phyloP scores from a whole-genome alignment of 2,113 vertebrate genomes.

The Podarcis raffonei region DNA sequence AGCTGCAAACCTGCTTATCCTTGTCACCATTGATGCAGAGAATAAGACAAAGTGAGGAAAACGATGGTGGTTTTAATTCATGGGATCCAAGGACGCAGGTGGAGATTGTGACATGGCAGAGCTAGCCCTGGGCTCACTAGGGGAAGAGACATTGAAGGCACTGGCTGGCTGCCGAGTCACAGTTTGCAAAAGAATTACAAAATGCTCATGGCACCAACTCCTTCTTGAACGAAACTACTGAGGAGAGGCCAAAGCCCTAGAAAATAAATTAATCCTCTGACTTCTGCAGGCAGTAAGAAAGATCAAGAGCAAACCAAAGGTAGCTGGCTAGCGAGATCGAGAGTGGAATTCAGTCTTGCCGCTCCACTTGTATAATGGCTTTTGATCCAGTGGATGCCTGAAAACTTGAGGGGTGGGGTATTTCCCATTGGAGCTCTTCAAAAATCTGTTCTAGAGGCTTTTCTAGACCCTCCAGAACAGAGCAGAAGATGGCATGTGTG shows the following conservation, averaged over 20 bases:
- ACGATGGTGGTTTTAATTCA: not conserved
- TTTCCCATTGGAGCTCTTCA: not conserved
- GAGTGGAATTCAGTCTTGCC: not conserved
- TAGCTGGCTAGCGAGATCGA: not conserved
- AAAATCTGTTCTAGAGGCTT: not conserved
- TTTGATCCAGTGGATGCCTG: not conserved
- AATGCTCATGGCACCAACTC: not conserved
- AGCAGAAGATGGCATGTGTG: not conserved
- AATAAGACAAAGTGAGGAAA: not conserved
- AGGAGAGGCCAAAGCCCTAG: not conserved
- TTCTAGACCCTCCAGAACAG: not conserved
- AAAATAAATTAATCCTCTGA: not conserved
- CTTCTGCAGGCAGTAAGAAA: not conserved
- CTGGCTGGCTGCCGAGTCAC: not conserved
- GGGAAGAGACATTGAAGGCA: not conserved
- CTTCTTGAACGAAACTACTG: not conserved
- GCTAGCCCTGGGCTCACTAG: no score
- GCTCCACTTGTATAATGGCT: not conserved
- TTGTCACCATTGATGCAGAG: not conserved
- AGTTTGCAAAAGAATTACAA: not conserved
- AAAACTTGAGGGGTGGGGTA: not conserved
- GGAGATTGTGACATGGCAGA: not conserved
- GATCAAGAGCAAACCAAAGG: no score
- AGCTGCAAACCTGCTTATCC: accelerated
- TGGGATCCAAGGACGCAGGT: not conserved